Conservation (phyloP, 1,140 invertebrate genomes). For the Hyles euphorbiae region DNA sequence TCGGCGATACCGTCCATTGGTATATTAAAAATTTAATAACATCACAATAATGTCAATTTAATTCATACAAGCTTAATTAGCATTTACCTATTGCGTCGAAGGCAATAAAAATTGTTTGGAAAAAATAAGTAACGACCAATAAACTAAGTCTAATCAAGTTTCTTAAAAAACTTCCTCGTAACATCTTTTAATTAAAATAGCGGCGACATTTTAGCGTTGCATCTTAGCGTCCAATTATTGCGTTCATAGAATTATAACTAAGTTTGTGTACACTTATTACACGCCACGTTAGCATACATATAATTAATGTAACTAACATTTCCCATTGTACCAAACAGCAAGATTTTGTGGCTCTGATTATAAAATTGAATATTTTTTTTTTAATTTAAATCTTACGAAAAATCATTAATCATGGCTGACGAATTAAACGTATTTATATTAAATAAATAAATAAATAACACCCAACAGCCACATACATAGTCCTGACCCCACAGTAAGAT, state of each 20-base stretch:
- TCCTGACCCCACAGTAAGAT: too few relatives aligned
- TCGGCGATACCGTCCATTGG: too few relatives aligned
- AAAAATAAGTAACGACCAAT: slow-evolving; percentile 9
- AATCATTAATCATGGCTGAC: background rate
- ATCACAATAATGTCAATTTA: slow-evolving; percentile 8
- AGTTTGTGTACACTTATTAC: background rate
- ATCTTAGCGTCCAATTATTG: slow-evolving; percentile 31
- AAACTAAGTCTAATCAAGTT: slow-evolving; percentile 17
- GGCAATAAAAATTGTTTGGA: slow-evolving; percentile 18
- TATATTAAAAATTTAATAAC: too few relatives aligned
- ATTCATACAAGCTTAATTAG: slow-evolving; percentile 8
- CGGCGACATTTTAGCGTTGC: slow-evolving; percentile 9
- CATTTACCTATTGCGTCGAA: slow-evolving; percentile 21
- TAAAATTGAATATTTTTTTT: background rate
- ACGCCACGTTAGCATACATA: background rate
- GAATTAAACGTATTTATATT: too few relatives aligned
- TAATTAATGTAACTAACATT: background rate
- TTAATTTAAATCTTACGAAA: background rate
- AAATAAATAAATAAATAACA: too few relatives aligned
- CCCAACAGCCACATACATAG: too few relatives aligned
- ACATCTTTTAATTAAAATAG: slow-evolving; percentile 8
- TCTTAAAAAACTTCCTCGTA: slow-evolving; percentile 8
- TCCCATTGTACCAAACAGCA: too few relatives aligned
- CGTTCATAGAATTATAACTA: slow-evolving; percentile 22
- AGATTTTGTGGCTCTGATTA: background rate